These are phyloP conservation scores for Sisor rabdophorus DNA, from an alignment of 2,113 vertebrate species.

Conservation along the genomic window DNA sequence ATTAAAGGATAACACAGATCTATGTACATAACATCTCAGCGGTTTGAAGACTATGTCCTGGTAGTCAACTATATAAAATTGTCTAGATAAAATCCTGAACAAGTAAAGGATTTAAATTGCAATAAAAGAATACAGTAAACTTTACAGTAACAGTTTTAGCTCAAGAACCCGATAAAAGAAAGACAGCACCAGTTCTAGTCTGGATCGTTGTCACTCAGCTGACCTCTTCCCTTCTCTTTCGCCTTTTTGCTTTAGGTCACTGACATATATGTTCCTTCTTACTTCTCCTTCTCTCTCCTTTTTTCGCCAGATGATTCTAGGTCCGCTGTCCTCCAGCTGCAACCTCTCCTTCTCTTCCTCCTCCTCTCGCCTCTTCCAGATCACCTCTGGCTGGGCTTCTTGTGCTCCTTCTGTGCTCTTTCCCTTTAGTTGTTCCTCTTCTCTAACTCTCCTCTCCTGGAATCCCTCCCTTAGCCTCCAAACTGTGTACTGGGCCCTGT, in stretches of 20 bases:
- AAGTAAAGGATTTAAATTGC: neutral
- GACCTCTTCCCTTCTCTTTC: conserved; percentile 7
- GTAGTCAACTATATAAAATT: neutral
- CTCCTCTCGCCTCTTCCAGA: conserved; percentile 68
- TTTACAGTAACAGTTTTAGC: neutral
- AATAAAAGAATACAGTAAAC: neutral
- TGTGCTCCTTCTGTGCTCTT: conserved; percentile 52
- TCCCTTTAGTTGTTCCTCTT: conserved; percentile 51
- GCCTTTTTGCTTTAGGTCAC: conserved; percentile 8
- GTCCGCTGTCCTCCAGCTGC: conserved; percentile 61
- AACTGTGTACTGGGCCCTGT: conserved; percentile 64
- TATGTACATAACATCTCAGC: neutral
- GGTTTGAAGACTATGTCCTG: conserved; percentile 28
- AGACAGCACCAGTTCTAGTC: conserved; percentile 22
- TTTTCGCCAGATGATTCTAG: conserved; percentile 69
- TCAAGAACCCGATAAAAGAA: conserved; percentile 11
- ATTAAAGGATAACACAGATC: neutral
- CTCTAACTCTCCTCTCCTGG: conserved; percentile 67
- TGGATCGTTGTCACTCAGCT: neutral
- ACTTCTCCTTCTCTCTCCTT: conserved; percentile 47
- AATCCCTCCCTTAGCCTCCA: conserved; percentile 75
- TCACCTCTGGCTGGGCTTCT: conserved; percentile 61
- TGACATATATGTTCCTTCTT: conserved; percentile 6
- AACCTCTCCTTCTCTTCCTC: conserved; percentile 57
- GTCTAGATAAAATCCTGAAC: neutral